Base-by-base conservation (phyloP, 2,113 vertebrate genomes). In the Syrmaticus mikado region DNA sequence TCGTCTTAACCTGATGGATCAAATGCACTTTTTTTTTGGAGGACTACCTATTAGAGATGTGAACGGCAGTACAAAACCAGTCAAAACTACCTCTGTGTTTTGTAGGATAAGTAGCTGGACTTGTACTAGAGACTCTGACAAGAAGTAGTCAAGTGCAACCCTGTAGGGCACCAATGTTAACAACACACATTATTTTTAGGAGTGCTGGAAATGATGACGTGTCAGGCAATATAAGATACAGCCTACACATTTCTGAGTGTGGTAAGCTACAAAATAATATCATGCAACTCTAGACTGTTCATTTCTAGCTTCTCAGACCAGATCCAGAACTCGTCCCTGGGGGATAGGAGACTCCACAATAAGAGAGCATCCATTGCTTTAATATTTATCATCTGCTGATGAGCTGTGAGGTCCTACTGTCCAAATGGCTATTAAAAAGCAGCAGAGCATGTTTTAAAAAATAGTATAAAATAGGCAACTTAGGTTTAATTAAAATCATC, bases 141-240 rank as follows among this genome's bases (percentile, higher is more conserved):
- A 92, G 43, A 14, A 52, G 57, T 67, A 87, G 52, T 61, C 60
- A 82, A 61, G 28, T 32, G 30, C 89, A 81, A 92, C 32, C 80
- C 79, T 92, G 11, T 57, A 68, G 71, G 52, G 13, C 64, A 68
- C 41, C 15, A 60, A 24, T 79, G 83, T 46, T 58, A 27, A 38
- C 70, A 76, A 79, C 25, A 78, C 60, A 58, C 68, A 67, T 74
- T 38, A 34, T 21, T 66, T 94, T 70, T 75, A 86, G 81, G 79
- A 60, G 40, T 60, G 61, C 57, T 95, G 88, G 88, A 82, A 95
- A 92, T 48, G 48, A 16, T 66, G 45, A 66, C n/a, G 27, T 72
- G 64, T 92, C 91, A 90, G 57, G 20, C 50, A 70, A 85, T 75
- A 32, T 2, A 86, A 87, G 67, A 43, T 66, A 60, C 3, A 61